Conservation (phyloP, 1,140 invertebrate genomes). For the Reticulitermes speratus region DNA sequence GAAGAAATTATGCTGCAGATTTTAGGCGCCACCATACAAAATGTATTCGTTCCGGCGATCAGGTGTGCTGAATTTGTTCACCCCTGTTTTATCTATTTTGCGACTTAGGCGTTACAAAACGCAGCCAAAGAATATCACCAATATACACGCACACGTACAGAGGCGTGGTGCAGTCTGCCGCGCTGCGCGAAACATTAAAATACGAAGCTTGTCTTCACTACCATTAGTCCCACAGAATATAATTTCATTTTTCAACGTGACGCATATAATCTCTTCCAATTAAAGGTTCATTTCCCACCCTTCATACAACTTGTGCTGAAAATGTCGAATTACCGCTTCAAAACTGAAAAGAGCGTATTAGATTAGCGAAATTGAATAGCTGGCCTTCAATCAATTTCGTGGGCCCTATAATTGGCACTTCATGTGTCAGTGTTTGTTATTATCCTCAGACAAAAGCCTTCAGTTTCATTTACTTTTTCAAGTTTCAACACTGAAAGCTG, state of each 20-base stretch:
- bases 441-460: background rate
- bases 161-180: background rate
- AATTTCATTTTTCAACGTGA: slow-evolving; percentile 7
- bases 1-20: no score
- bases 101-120: background rate
- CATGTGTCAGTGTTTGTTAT: background rate
- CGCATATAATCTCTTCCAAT: background rate
- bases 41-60: no score
- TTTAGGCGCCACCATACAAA: no score
- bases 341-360: background rate
- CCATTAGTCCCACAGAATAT: background rate
- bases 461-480: background rate
- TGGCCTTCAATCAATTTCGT: background rate
- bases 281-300: background rate
- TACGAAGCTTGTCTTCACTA: background rate
- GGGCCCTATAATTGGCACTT: background rate
- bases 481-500: background rate
- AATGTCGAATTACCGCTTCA: background rate
- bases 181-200: background rate
- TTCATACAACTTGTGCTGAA: background rate
- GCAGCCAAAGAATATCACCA: background rate
- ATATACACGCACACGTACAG: background rate
- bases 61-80: no score
- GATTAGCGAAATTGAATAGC: background rate
- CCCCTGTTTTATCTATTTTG: no score